Evolutionary conservation across 2,888 invertebrate genomes (phyloP), one percentile per base, ranked within the genome.

Genomic region (Geophilus truncorum): DNA sequence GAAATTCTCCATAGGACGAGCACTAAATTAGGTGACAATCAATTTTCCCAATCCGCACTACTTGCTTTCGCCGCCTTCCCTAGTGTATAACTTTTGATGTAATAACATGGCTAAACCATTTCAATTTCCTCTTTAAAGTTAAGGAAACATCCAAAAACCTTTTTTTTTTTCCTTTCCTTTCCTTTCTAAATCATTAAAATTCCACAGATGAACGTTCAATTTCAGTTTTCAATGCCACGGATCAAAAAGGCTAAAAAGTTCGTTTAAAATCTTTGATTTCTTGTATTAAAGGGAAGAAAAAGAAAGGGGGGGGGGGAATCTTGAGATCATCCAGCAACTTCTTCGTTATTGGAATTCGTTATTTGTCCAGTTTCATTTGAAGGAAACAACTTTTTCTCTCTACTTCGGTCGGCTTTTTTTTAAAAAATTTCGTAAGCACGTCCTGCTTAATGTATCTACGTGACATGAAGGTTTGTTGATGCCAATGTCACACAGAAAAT

Each of bases 1-100:
- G n/a, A n/a, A n/a, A n/a, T n/a, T n/a, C n/a, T n/a, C n/a, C 57
- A 62, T 62, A 62, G 57, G 57, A 21, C 57, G 21, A 23, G 10
- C 57, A 23, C 57, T 23, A 62, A 62, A 62, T 62, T 62, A 62
- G 57, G 57, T 62, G 57, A 62, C 57, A 62, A 62, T 62, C 57
- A 62, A 62, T 62, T 62, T 62, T 21, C 57, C 40, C 40, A 40
- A 40, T 40, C 40, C 40, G 40, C 10, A 15, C 40, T 40, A 40
- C 40, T 12, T 40, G 40, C 40, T 40, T 40, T 40, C n/a, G 40
- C 40, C n/a, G 40, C 40, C 40, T n/a, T 62, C 57, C 57, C 57
- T 62, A 18, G 23, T 23, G 57, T 21, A 23, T 21, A 62, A 62
- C 57, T 23, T 9, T 62, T 62, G 57, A 62, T 62, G 23, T 62